Evolutionary conservation across 2,113 vertebrate genomes (phyloP).

Genomic region (Ictalurus furcatus): DNA sequence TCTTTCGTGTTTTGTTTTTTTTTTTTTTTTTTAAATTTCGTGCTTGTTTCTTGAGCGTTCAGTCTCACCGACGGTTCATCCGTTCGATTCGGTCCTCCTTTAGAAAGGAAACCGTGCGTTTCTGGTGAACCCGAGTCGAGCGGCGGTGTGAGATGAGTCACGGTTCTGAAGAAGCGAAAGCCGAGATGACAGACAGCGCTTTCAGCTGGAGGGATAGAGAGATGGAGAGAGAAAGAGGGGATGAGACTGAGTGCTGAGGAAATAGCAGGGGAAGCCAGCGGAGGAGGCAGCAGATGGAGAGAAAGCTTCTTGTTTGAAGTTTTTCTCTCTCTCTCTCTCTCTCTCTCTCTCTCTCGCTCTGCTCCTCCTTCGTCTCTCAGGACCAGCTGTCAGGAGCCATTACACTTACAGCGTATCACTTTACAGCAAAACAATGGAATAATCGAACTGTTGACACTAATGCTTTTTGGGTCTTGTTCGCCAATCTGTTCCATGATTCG

Average conservation of each 20-base stretch:
- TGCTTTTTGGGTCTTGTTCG: constrained; percentile 44
- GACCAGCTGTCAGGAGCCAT: constrained; percentile 56
- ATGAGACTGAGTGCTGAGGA: constrained; percentile 32
- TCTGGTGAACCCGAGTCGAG: background rate
- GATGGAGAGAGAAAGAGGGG: constrained; percentile 24
- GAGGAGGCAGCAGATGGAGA: constrained; percentile 53
- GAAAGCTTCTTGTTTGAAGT: constrained; percentile 49
- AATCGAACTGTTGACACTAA: constrained; percentile 54
- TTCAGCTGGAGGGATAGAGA: constrained; percentile 23
- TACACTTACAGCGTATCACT: constrained; percentile 48
- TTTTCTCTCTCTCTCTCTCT: background rate
- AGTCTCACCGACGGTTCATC: background rate
- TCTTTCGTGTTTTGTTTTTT: background rate
- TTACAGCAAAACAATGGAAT: constrained; percentile 49
- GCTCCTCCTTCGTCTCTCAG: constrained; percentile 45
- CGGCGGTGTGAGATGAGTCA: constrained; percentile 3
- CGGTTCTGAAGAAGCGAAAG: background rate
- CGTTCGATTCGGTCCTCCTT: too few species aligned
- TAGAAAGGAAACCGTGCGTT: background rate
- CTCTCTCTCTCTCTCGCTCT: background rate
- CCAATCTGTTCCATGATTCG: constrained; percentile 48
- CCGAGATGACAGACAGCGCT: constrained; percentile 17
- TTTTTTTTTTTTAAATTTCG: too few species aligned
- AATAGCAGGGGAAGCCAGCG: constrained; percentile 25
- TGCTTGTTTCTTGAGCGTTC: background rate